Base-by-base conservation (phyloP, 2,888 invertebrate genomes). In the Ophion obscuratus region DNA sequence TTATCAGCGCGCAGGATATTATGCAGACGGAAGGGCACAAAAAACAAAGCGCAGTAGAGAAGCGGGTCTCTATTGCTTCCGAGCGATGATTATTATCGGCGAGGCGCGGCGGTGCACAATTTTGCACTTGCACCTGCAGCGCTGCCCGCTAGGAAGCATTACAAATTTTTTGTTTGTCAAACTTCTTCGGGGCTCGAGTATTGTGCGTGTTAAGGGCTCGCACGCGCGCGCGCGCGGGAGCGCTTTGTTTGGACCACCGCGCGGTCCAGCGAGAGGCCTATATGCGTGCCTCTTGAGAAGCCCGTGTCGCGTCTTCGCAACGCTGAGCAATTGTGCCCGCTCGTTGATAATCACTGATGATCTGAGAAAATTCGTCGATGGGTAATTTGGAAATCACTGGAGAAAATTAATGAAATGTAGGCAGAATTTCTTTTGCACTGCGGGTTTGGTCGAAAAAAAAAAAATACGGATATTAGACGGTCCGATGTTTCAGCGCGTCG, bases 41-140 rank as follows among this genome's bases (percentile, higher is more conserved):
- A 68, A 27, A 57, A 67, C 40, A 68, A 20, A 47, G 7, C 31
- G n/a, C 7, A 57, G n/a, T 0, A 67, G 20, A 14, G n/a, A 44
- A 20, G 47, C 70, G 11, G 17, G 68, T 44, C 31, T 71, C 61
- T 73, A 80, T 57, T 73, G 73, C 73, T 80, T 73, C 7, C 66
- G 80, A 57, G 17, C 11, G 27, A 80, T 53, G 53, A 17, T 53
- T 47, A 47, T 67, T 44, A 73, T 40, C 53, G 57, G 66, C 36
- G 66, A 73, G 47, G 66, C 66, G 80, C 80, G 24, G 57, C 40
- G 73, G 57, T 73, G 66, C 73, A 73, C 73, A 57, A 73, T 57
- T 80, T 57, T 64, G 80, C 79, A 79, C 67, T 81, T 68, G 77
- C 85, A 85, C 85, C 81, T 64, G 85, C 78, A 78, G 57, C 67